Evolutionary conservation across 2,113 vertebrate genomes (phyloP).

Genomic region (Oncorhynchus tshawytscha): DNA sequence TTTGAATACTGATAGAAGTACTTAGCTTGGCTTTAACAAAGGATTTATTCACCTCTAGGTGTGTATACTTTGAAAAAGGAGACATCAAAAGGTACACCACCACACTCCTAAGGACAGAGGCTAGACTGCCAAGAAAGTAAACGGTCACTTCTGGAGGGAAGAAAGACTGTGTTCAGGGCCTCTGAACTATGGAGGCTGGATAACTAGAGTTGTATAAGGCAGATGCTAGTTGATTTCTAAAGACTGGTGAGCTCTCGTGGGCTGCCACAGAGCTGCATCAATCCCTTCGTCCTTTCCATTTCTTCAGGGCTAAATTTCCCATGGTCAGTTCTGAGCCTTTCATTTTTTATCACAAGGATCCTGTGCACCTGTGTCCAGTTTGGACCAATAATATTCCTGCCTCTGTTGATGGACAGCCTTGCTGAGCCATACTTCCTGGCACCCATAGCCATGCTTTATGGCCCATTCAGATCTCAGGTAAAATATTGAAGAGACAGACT

Average conservation of each 20-base stretch:
- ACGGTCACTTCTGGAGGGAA: background rate
- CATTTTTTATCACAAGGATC: background rate
- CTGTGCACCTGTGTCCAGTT: background rate
- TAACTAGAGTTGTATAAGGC: no score
- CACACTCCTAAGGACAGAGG: background rate
- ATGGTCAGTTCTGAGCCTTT: background rate
- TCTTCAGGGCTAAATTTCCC: background rate
- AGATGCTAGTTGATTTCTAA: no score
- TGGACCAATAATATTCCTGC: constrained; percentile 1
- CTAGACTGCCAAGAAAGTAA: background rate
- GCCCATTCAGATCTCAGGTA: background rate
- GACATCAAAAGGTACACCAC: background rate
- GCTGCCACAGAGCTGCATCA: background rate
- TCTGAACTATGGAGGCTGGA: no score
- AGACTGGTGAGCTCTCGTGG: no score
- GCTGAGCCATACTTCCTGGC: background rate
- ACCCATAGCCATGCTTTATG: background rate
- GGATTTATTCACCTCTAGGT: background rate
- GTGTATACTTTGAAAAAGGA: background rate
- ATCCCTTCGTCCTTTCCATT: background rate
- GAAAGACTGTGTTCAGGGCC: no score
- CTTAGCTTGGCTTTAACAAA: background rate
- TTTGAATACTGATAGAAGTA: background rate
- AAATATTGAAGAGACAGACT: background rate
- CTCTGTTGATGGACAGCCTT: constrained; percentile 1